Base-by-base conservation (phyloP, 2,113 vertebrate species). In the Patagioenas fasciata region DNA sequence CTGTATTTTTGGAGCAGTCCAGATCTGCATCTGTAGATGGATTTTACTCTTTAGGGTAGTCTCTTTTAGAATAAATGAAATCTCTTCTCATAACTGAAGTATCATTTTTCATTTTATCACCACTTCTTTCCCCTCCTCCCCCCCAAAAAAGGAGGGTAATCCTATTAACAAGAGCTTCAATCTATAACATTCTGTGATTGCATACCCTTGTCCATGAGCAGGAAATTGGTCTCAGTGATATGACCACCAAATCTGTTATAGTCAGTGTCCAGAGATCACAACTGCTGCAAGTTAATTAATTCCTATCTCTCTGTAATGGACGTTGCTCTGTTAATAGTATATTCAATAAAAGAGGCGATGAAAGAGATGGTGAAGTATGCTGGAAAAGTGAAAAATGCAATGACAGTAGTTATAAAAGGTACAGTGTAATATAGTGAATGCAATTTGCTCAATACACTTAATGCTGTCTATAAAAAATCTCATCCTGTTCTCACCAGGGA, bases 401-500 rank as follows among this genome's bases (percentile, higher is more conserved):
- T 42, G 38, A 34, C 62, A 89, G 60, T 81, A 65, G 31, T 85
- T 85, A 26, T 70, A 87, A 93, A 95, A 60, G 15, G 31, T 80
- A 42, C 26, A 51, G 29, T 53, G 13, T 70, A 78, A 67, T 80
- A 80, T 10, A 19, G 51, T 44, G 48, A 54, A 78, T 54, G 50
- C 26, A 88, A 84, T 83, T 89, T 87, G 24, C 51, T 65, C 74
- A 79, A 81, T 56, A 42, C 8, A 25, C 34, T 80, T 86, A 72
- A 95, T 93, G 56, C 84, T 67, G 72, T 66, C 85, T 65, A 86
- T 86, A 80, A 93, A 89, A 95, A 90, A 91, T 7, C 89, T 92
- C 73, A 95, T 96, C 70, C 40, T 51, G 2, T 51, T 94, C 92
- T 89, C 91, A 96, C n/a, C 77, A 89, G 88, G 91, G 89, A 95